Percentiles rank a stretch among this genome's conserved stretches.
These are phyloP conservation scores for Zoanthus gigantus DNA, from an alignment of 92 coral and sea anemone genomes.

Conservation along the genomic window DNA sequence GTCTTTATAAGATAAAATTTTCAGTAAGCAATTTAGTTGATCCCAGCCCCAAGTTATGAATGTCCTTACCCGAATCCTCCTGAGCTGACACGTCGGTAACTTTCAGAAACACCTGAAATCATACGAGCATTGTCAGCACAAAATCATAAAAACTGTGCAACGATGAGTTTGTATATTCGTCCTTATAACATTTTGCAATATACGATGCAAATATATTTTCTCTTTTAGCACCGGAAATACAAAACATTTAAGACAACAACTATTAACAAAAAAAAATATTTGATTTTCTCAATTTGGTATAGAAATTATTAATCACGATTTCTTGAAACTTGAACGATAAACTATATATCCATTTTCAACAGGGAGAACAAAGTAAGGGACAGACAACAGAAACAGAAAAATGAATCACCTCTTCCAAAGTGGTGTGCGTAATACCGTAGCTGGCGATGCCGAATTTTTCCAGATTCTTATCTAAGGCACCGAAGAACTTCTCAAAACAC, in stretches of 20 bases:
- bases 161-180: not conserved
- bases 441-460: conserved; percentile 88
- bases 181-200: not conserved
- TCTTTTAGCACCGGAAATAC: too few species aligned
- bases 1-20: too few species aligned
- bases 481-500: conserved; percentile 85
- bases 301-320: too few species aligned
- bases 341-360: not conserved
- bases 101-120: conserved; percentile 86
- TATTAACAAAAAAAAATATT: not conserved
- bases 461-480: conserved; percentile 79
- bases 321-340: too few species aligned
- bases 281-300: too few species aligned
- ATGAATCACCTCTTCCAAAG: conserved; percentile 85
- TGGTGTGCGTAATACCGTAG: conserved; percentile 88
- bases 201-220: too few species aligned
- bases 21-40: too few species aligned
- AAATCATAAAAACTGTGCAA: not conserved
- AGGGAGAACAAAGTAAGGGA: not conserved
- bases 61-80: conserved; percentile 74
- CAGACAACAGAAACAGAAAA: not conserved
- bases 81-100: conserved; percentile 88
- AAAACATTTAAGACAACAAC: not conserved
- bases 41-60: not conserved
- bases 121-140: not conserved